Conservation (phyloP, 2,797 vertebrate species). For the Clarias laeviceps region DNA sequence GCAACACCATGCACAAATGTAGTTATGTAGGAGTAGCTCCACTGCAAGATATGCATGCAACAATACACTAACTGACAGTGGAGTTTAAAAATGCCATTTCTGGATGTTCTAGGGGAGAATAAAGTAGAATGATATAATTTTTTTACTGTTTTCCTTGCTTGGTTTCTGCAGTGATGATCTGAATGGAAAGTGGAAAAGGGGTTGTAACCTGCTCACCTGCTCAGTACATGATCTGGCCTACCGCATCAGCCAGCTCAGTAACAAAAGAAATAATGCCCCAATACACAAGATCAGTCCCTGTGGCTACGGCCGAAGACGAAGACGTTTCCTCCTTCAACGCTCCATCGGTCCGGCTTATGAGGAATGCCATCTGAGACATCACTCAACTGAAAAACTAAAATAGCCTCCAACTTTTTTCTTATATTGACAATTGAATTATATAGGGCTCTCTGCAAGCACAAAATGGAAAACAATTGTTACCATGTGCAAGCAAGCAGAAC, state of each 20-base stretch:
- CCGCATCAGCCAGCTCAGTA: slow-evolving; percentile 70
- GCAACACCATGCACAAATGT: background rate
- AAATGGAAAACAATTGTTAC: slow-evolving; percentile 22
- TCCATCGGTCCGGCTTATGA: slow-evolving; percentile 11
- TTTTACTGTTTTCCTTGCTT: background rate
- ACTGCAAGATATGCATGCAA: background rate
- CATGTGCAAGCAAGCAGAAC: slow-evolving; percentile 24
- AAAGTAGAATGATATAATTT: background rate
- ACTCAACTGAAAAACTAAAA: slow-evolving; percentile 40
- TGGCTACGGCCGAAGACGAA: slow-evolving; percentile 83
- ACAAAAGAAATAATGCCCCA: slow-evolving; percentile 72
- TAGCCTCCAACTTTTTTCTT: slow-evolving; percentile 47
- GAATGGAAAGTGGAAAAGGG: slow-evolving; percentile 73
- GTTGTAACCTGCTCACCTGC: slow-evolving; percentile 85
- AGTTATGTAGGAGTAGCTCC: background rate
- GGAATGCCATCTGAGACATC: slow-evolving; percentile 41
- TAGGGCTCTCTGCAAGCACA: slow-evolving; percentile 34
- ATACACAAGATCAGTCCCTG: slow-evolving; percentile 70
- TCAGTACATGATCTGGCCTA: slow-evolving; percentile 79
- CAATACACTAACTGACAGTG: background rate
- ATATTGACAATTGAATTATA: slow-evolving; percentile 36
- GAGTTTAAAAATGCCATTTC: background rate
- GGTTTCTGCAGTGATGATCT: slow-evolving; percentile 62
- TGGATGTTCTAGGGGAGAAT: background rate
- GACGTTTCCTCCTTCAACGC: slow-evolving; percentile 65